Conservation (phyloP, 2,113 vertebrate genomes). For the Rattus rattus region DNA sequence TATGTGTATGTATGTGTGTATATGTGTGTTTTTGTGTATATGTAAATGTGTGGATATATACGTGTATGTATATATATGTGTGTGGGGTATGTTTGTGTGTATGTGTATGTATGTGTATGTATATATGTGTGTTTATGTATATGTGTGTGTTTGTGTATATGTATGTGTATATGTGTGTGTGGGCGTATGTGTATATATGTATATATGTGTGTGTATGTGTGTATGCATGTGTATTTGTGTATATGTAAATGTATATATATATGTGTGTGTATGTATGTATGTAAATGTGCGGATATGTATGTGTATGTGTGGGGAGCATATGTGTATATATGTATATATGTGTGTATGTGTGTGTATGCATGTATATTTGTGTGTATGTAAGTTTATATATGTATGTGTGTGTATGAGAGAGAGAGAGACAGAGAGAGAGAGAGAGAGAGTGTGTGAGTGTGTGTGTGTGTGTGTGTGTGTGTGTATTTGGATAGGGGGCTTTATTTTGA, state of each 20-base stretch:
- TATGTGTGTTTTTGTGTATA: rapidly evolving
- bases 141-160: rapidly evolving
- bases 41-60: background rate
- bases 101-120: background rate
- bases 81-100: rapidly evolving
- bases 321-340: no score
- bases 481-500: background rate
- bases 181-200: no score
- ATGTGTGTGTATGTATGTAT: background rate
- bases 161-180: background rate
- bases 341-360: no score
- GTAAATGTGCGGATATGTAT: background rate
- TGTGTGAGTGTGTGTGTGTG: no score
- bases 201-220: rapidly evolving
- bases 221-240: no score
- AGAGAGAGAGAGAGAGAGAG: no score
- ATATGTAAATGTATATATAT: rapidly evolving
- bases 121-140: rapidly evolving
- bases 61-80: rapidly evolving
- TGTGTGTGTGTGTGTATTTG: rapidly evolving
- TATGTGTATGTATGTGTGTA: background rate
- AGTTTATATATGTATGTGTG: no score
- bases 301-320: background rate
- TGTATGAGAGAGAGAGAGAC: no score
- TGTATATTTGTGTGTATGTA: no score